These are phyloP conservation scores for Haliclona indistincta DNA, from an alignment of 37 sponge, comb jelly and placozoan genomes.

Conservation along the genomic window DNA sequence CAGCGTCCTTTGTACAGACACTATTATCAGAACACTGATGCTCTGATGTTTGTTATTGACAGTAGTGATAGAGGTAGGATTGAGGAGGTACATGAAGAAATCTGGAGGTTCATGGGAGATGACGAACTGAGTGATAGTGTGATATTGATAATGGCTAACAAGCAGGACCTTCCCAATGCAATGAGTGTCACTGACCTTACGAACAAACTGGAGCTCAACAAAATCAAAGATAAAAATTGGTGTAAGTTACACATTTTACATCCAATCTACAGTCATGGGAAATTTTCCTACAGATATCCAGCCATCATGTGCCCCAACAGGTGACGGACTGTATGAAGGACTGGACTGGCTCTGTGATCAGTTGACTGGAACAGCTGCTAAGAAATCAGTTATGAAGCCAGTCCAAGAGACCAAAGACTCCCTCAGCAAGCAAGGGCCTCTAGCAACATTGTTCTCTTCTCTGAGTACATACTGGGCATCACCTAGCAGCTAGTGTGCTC, in stretches of 20 bases:
- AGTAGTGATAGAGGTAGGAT: slow-evolving; percentile 88
- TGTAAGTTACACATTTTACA: slow-evolving; percentile 47
- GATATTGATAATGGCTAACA: slow-evolving; percentile 87
- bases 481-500: too few species aligned
- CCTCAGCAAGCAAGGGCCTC: neutral
- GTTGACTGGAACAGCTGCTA: slow-evolving; percentile 30
- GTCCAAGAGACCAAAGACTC: slow-evolving; percentile 29
- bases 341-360: slow-evolving; percentile 52
- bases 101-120: slow-evolving; percentile 53
- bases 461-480: too few species aligned
- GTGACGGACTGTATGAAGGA: slow-evolving; percentile 85
- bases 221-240: slow-evolving; percentile 47
- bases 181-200: slow-evolving; percentile 55
- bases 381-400: slow-evolving; percentile 57
- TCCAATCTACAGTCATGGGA: neutral
- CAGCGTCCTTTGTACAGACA: slow-evolving; percentile 88
- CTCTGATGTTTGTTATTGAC: slow-evolving; percentile 84
- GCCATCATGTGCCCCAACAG: slow-evolving; percentile 66
- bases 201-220: slow-evolving; percentile 57
- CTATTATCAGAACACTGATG: slow-evolving; percentile 81
- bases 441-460: neutral
- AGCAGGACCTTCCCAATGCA: slow-evolving; percentile 94
- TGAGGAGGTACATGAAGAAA: slow-evolving; percentile 56
- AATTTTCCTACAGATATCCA: slow-evolving; percentile 60
- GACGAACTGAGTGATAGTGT: slow-evolving; percentile 47